Base-by-base conservation (phyloP, 2,113 vertebrate species). In the Caranx melampygus region DNA sequence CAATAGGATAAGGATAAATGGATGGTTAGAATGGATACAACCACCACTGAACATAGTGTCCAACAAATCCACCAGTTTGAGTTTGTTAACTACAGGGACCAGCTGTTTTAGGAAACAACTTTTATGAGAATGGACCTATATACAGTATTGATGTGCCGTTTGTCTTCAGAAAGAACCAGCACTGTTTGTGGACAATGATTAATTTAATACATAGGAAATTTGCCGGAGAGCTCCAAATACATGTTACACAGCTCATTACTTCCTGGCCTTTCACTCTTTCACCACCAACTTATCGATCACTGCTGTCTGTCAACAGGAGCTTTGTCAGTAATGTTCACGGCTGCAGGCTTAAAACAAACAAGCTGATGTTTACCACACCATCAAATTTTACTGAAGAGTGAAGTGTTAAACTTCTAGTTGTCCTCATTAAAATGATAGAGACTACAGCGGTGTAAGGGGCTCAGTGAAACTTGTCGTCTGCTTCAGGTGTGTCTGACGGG, bases 281-380 rank as follows among this genome's bases (percentile, higher is more conserved):
- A 33, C 42, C 7, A 65, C n/a, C 9, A 42, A 60, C 35, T 57
- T 55, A 34, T 57, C 13, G 15, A 75, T 54, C 31, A 26, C 20
- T 6, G 40, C 40, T 58, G 26, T n/a, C 40, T 44, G 51, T 55
- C 72, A 75, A 44, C 35, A 63, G 55, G 35, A 44, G 60, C 49
- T 55, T 21, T 20, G 47, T 16, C 60, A 42, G 13, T 64, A 33
- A 55, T 31, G 9, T 33, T 64, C 33, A 33, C 7, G 26, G 34
- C 21, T 12, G 1, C 3, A 52, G n/a, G 33, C 58, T 73, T 12
- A 18, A 4, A 40, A 45, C 34, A 34, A 73, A 73, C 71, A 72
- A 58, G 33, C n/a, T 54, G 45, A 40, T 73, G 34, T 73, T 52
- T 40, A 63, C 72, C 60, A 55, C 21, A 5, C 35, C 49, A 64